Evolutionary conservation across 2,888 invertebrate genomes (phyloP), one percentile per base, ranked within the genome.

Genomic region (Seladonia tumulorum): DNA sequence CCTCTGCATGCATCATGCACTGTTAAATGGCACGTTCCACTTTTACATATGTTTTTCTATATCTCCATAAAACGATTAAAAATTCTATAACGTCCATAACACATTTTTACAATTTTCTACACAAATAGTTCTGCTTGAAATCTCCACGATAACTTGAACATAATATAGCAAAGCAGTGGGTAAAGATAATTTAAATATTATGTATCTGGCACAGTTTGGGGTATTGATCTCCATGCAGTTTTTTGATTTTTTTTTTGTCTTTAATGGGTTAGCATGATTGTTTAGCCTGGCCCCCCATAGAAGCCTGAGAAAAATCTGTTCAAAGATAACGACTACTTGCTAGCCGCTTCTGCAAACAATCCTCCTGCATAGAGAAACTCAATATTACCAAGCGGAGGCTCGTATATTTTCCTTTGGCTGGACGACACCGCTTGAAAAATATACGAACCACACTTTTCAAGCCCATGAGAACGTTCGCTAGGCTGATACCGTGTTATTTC

Each of bases 1-100:
- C 93, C 93, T 14, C 49, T 93, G 57, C 92, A 89, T 12, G 93
- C 93, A 1, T 93, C 93, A 0, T 93, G 93, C 79, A 89, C 88
- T 39, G 81, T 93, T 2, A 90, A 91, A 88, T 93, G 93, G 93
- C 92, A 91, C 83, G 8, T 22, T 18, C 14, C 39, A 7, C 63
- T 29, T 35, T 5, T 5, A 35, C 35, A 35, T 5, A 35, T 35
- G 35, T 5, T 35, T 35, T 35, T 5, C 35, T 35, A 4, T 35
- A 5, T 2, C 29, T 29, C 29, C 29, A 29, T 29, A 29, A 2
- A 29, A 29, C 29, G 29, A 29, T 29, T 29, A 29, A 29, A 29
- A 29, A 35, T 35, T 8, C 42, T 42, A 42, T 42, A 42, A 42
- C 8, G 8, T 42, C 8, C 42, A 42, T 8, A 42, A 8, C 1